A percentile compares a stretch with the other conserved stretches of the same genome.
Conservation (phyloP, 2,888 invertebrate genomes). For the Calliphora vomitoria region DNA sequence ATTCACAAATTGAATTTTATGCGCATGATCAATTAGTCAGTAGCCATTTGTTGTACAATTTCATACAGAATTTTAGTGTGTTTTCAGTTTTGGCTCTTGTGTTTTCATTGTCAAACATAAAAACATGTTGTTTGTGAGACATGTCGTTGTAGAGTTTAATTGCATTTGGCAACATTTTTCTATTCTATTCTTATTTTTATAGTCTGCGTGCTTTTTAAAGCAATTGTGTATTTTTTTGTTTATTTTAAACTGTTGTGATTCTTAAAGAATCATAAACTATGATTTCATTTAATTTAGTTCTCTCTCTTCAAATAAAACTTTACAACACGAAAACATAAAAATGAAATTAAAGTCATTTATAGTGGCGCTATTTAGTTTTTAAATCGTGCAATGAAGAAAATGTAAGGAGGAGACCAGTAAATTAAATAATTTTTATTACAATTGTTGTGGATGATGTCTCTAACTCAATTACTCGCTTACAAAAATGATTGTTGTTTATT, state of each 20-base stretch:
- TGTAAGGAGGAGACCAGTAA: neutral
- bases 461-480: slow-evolving; percentile 3
- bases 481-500: slow-evolving; percentile 3
- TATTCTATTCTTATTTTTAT: neutral
- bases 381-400: neutral
- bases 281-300: neutral
- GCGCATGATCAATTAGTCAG: slow-evolving; percentile 40
- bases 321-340: neutral
- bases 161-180: slow-evolving; percentile 3
- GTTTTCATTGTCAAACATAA: neutral
- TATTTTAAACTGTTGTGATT: neutral
- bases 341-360: neutral
- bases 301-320: neutral
- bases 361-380: neutral
- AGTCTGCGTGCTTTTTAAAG: neutral
- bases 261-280: neutral
- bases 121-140: neutral
- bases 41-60: slow-evolving; percentile 24
- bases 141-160: neutral
- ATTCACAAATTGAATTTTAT: slow-evolving; percentile 5
- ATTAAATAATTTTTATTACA: neutral
- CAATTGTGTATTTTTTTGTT: neutral
- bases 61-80: neutral
- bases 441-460: neutral
- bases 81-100: neutral